These are phyloP conservation scores for Cancer borealis DNA, from an alignment of 2,888 invertebrate genomes.

Conservation along the genomic window DNA sequence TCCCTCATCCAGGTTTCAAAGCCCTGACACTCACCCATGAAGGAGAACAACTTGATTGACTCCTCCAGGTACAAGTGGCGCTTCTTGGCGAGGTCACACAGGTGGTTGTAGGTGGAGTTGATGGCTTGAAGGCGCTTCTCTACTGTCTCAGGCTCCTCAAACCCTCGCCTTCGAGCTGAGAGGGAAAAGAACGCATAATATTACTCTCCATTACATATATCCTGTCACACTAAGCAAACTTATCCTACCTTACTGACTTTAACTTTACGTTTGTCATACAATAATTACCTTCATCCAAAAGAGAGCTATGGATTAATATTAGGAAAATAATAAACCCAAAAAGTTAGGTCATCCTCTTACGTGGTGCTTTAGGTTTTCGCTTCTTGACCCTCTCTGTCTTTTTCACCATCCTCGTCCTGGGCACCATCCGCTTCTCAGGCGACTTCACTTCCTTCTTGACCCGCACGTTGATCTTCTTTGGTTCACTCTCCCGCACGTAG, in stretches of 20 bases:
- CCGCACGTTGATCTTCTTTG: slow-evolving; percentile 90
- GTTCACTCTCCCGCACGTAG: slow-evolving; percentile 94
- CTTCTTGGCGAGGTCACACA: slow-evolving; percentile 83
- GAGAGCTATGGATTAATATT: background rate
- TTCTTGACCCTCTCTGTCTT: slow-evolving; percentile 90
- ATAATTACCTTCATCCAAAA: background rate
- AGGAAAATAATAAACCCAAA: background rate
- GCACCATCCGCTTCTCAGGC: slow-evolving; percentile 90
- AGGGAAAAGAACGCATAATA: slow-evolving; percentile 30
- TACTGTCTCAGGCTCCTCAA: slow-evolving; percentile 87
- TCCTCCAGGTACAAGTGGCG: slow-evolving; percentile 93
- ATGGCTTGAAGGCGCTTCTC: slow-evolving; percentile 90
- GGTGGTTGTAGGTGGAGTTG: slow-evolving; percentile 89
- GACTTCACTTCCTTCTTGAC: slow-evolving; percentile 92
- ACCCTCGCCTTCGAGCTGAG: slow-evolving; percentile 77
- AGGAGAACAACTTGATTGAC: slow-evolving; percentile 93
- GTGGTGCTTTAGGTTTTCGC: slow-evolving; percentile 77
- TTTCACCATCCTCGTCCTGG: slow-evolving; percentile 92
- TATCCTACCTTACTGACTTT: background rate
- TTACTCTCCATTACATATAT: background rate
- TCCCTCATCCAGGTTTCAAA: slow-evolving; percentile 99
- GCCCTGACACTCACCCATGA: slow-evolving; percentile 98
- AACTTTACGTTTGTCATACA: no score
- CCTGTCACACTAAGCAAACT: background rate
- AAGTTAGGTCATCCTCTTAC: slow-evolving; percentile 48